Base-by-base conservation (phyloP, 2,888 invertebrate species). In the Lasioglossum vierecki region DNA sequence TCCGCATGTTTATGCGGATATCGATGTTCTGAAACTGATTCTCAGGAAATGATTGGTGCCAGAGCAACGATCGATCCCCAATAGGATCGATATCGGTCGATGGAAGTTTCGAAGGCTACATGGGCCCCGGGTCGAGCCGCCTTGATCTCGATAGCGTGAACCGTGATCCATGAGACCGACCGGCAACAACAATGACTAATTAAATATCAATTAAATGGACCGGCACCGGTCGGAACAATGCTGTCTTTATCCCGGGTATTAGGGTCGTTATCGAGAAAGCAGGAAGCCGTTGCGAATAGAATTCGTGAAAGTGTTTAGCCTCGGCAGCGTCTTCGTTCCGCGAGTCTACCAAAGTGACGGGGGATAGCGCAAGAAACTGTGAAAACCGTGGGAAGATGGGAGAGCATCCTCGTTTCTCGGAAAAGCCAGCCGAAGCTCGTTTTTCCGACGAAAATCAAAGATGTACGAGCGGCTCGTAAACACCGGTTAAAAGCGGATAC, bases 141-240 rank as follows among this genome's bases (percentile, higher is more conserved):
- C 71, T 81, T 66, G 87, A 87, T 82, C 88, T 72, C 80, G 70
- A 72, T 53, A 63, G 66, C 66, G 75, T 46, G 85, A 79, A 72
- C 66, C 66, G 60, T 60, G 70, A 79, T 76, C 72, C 82, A 70
- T 49, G 73, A 72, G 76, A 76, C 78, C 82, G 75, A 74, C 74
- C 82, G 72, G 63, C 44, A 78, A 75, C 79, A 91, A 91, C 92
- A 91, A 92, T 90, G 88, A 89, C 88, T 91, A 92, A 92, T 92
- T 92, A 92, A 92, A 90, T 91, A 87, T 91, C 91, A 90, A 92
- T 92, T 92, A 91, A 89, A 88, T 87, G 80, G 78, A 70, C 66
- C 79, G 71, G 76, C 76, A 72, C 83, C 72, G 73, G 71, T 26
- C 88, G 41, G 87, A 84, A 87, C 89, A 89, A 90, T 84, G 73